Evolutionary conservation across 2,113 vertebrate genomes (phyloP).

Genomic region (Hippoglossus stenolepis): DNA sequence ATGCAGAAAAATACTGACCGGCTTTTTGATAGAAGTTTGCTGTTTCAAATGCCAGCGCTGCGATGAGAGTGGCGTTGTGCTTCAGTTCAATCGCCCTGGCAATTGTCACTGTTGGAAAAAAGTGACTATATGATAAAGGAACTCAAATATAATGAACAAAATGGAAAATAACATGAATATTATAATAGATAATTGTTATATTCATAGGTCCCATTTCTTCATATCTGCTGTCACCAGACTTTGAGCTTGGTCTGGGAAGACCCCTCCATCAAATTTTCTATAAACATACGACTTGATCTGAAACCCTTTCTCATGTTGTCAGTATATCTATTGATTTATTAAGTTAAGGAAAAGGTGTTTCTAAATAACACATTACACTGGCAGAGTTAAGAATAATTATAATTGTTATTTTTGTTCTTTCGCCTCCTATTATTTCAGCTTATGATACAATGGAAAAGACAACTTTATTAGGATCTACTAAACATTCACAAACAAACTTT

Average conservation of each 20-base stretch:
- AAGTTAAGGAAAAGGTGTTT: not conserved
- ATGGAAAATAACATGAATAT: not conserved
- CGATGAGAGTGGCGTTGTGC: slow-evolving; percentile 91
- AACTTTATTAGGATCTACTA: no score
- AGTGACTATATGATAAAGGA: not conserved
- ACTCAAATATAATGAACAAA: not conserved
- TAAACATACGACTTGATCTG: no score
- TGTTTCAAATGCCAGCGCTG: slow-evolving; percentile 93
- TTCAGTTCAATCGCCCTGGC: slow-evolving; percentile 97
- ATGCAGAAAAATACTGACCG: slow-evolving; percentile 80
- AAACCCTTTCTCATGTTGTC: no score
- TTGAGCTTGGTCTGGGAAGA: no score
- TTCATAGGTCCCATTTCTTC: not conserved
- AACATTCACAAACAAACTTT: no score
- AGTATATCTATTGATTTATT: not conserved
- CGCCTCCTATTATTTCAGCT: no score
- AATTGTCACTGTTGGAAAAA: slow-evolving; percentile 89
- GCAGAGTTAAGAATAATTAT: no score
- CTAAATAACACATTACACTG: not conserved
- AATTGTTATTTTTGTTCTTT: no score
- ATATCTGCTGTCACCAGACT: not conserved
- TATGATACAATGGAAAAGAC: no score
- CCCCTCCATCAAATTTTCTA: no score
- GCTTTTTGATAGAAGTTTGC: slow-evolving; percentile 98
- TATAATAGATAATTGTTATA: not conserved